Evolutionary conservation across 2,113 vertebrate species (phyloP), one percentile per base, ranked within the genome.

Genomic region (Mohoua ochrocephala): DNA sequence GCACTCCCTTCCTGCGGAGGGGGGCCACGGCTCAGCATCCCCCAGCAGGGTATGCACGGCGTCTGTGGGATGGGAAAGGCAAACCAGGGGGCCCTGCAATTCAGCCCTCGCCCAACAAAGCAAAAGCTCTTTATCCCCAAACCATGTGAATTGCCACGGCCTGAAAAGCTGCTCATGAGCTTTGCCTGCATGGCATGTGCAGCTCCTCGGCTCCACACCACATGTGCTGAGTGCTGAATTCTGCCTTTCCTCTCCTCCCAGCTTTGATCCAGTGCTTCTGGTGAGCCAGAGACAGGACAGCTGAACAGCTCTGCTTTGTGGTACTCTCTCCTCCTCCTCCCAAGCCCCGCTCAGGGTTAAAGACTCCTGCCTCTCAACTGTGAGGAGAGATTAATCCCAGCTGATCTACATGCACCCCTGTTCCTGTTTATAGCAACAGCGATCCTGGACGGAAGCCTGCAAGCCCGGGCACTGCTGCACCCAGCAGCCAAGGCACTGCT

Each of bases 41-140:
- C 30, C 27, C 11, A 15, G 60, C 35, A 67, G 56, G 5, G 35
- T 6, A 24, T 0, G 0, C 23, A 37, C 0, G 1, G 26, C 1
- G 0, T 7, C 63, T 10, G 11, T 10, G 21, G 35, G 2, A 8
- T 60, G 31, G 21, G 64, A 33, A 47, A 45, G 47, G 65, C 10
- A 68, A 77, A 56, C 39, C 44, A 42, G 7, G 1, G 11, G 15
- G 22, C n/a, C 64, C 73, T 78, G 77, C 44, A 50, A 33, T 31
- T 35, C 83, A 87, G 64, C 52, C 44, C 37, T 42, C 2, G 4
- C 27, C 28, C 65, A 83, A 17, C 53, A 50, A 76, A 78, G n/a
- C 2, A 1, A 57, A 84, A 15, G 41, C 76, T 87, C 42, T 31
- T 53, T 57, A 82, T 60, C 23, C 41, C 45, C 49, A 42, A 19